Evolutionary conservation across 2,888 invertebrate genomes (phyloP), one percentile per base, ranked within the genome.

Genomic region (Epistrophella euchroma): DNA sequence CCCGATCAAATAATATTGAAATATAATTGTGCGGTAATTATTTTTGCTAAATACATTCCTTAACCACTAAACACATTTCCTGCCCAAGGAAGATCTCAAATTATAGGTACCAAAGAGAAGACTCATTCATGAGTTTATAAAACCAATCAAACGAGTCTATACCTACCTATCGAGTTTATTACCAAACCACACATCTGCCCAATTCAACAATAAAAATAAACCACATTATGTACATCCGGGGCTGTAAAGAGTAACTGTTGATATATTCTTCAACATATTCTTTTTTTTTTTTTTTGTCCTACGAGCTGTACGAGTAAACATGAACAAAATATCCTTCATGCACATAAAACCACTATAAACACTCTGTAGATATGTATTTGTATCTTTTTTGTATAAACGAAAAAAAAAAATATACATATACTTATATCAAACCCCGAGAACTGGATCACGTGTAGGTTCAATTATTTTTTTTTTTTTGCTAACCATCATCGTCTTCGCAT

Each of bases 361-460:
- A 11, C 60, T 50, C n/a, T 0, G 1, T 0, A 0, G 2, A 22
- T 4, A 6, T 45, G 3, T 0, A 9, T n/a, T n/a, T 40, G 43
- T 43, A 43, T 43, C 45, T 17, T 45, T 45, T 17, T 9, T 45
- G 43, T 45, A 17, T 4, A 73, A 25, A 13, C 40, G 55, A 72
- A 68, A 52, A 74, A 66, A 7, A 28, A 64, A 64, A 22, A 47
- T 6, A 32, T 7, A 25, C 2, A 25, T 35, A 66, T 60, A 45
- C 15, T 60, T 40, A 4, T 40, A 37, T 15, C 37, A 22, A 78
- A 50, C 45, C 68, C 47, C 62, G 43, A 35, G 47, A 80, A 76
- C 62, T 77, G 81, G 76, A 50, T 85, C 73, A 85, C 60, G 55
- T 81, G 72, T 81, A 81, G 76, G 81, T 64, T 77, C 78, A 80